Percentiles rank a stretch among this genome's conserved stretches.
phyloP scores from a whole-genome alignment of 2,888 invertebrate species.

The Leucania comma region DNA sequence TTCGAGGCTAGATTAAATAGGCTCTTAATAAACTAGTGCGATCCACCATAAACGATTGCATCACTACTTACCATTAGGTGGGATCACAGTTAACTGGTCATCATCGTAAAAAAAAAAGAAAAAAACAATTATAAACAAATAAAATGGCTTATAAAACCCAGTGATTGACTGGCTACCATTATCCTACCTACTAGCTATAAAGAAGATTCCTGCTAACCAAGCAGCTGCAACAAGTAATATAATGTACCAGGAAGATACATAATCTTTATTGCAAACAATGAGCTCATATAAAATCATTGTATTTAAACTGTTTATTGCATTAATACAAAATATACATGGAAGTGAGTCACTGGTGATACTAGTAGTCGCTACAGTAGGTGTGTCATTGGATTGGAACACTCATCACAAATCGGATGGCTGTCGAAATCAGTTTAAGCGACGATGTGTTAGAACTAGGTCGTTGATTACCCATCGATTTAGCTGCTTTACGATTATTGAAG shows the following conservation, averaged over 20 bases:
- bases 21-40: no score
- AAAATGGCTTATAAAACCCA: not conserved
- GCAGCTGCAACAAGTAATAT: conserved; percentile 6
- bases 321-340: conserved; percentile 32
- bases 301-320: conserved; percentile 45
- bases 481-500: conserved; percentile 47
- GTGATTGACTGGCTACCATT: not conserved
- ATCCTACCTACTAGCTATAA: not conserved
- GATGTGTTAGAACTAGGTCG: conserved; percentile 46
- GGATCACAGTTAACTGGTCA: no score
- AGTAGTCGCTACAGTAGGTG: conserved; percentile 1
- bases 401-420: conserved; percentile 18
- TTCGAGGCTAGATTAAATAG: no score
- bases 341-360: conserved; percentile 51
- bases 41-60: no score
- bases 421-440: conserved; percentile 35
- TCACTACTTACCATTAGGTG: no score
- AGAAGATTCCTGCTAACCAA: not conserved
- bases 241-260: conserved; percentile 5
- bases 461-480: conserved; percentile 38
- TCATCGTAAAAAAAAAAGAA: no score
- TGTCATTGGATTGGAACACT: conserved; percentile 29
- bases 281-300: conserved; percentile 44
- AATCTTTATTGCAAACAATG: conserved; percentile 48
- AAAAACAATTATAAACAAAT: no score